Evolutionary conservation across 2,113 vertebrate species (phyloP), one percentile per base, ranked within the genome.

Genomic region (Kryptolebias marmoratus): DNA sequence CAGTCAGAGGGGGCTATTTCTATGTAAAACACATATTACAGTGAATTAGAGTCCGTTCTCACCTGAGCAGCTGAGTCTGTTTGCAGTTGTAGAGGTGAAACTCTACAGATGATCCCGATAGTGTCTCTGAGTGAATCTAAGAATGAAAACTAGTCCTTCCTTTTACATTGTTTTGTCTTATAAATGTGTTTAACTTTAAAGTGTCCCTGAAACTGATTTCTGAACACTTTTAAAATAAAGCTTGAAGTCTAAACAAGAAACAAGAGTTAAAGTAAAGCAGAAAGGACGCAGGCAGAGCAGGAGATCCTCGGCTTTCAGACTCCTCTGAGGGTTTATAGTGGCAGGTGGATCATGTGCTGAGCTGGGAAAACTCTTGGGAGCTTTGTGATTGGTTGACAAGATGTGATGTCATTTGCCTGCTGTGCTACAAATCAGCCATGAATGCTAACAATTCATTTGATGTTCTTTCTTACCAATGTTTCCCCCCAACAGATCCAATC

Each of bases 331-430:
- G 52, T 79, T 73, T 82, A 83, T 12, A 67, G 68, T 5, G 44
- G 16, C 69, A 68, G 77, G 71, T 64, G 83, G 79, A 45, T 74
- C 70, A 9, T 28, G 65, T 64, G 57, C 63, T 82, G 78, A 89
- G 82, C 75, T 11, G 2, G 27, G 71, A 6, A 32, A 11, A 66
- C 22, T 54, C 16, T 55, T 39, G 27, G 47, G 30, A 79, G 71
- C 71, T 71, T 42, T 74, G 77, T 59, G 75, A 47, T 89, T 86
- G 87, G 85, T 8, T 1, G 32, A 57, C 64, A 47, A 45, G 49
- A 60, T 75, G 58, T 60, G 50, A 77, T 31, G 80, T 88, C 80
- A 78, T 45, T 56, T 32, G 60, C 56, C 58, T 62, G 56, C 59
- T 2, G 18, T 0, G 62, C 31, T 56, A 5, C 64, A 22, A 49